Evolutionary conservation across 2,797 vertebrate genomes (phyloP).

Genomic region (Lagocephalus sceleratus): DNA sequence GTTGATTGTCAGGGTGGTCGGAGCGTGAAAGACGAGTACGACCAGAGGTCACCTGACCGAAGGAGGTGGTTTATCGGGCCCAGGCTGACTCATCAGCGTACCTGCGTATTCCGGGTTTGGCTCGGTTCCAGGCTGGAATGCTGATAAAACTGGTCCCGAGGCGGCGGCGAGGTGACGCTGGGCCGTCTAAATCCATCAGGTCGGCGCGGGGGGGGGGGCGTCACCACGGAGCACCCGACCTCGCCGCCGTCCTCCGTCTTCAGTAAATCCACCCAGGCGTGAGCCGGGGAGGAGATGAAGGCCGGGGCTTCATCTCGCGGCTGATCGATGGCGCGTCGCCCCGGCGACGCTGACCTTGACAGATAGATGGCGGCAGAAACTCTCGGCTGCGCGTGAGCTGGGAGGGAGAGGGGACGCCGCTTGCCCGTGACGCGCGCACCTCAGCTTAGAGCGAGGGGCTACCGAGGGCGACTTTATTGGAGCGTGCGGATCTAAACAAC

Average conservation of each 20-base stretch:
- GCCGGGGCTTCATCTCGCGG: conserved; percentile 28
- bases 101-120: no score
- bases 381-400: conserved; percentile 43
- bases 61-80: no score
- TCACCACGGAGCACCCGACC: conserved; percentile 6
- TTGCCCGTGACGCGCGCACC: conserved; percentile 5
- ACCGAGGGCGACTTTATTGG: conserved; percentile 20
- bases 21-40: no score
- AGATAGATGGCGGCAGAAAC: conserved; percentile 37
- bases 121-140: no score
- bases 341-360: conserved; percentile 29
- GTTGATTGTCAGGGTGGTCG: no score
- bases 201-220: no score
- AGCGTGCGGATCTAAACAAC: conserved; percentile 50
- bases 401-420: conserved; percentile 30
- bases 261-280: conserved; percentile 22
- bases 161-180: conserved; percentile 3
- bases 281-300: conserved; percentile 25
- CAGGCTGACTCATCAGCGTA: no score
- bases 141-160: background rate
- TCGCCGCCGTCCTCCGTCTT: conserved; percentile 18
- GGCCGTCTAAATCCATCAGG: background rate
- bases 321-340: conserved; percentile 41
- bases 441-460: conserved; percentile 3
- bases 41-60: no score